Percentiles rank a stretch among this genome's conserved stretches.
Evolutionary conservation across 2,113 vertebrate genomes (phyloP).

Genomic region (Pedionomus torquatus): DNA sequence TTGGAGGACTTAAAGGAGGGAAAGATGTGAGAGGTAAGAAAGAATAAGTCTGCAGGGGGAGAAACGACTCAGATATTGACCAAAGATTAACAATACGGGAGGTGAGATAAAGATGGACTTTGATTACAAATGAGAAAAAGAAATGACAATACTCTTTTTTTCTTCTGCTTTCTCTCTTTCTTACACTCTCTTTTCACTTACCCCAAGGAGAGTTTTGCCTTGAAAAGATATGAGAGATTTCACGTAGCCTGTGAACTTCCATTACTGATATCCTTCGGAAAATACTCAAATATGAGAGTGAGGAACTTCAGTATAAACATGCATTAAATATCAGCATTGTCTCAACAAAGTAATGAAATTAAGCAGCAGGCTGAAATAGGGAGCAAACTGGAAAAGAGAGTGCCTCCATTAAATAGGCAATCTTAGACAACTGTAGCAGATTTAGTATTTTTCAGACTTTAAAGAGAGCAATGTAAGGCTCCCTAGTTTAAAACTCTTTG

Average conservation of each 20-base stretch:
- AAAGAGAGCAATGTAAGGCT: background rate
- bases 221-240: background rate
- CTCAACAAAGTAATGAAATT: background rate
- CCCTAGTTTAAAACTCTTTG: background rate
- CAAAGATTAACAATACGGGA: constrained; percentile 38
- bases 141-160: background rate
- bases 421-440: background rate
- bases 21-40: constrained; percentile 3
- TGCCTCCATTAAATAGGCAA: background rate
- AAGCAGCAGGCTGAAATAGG: background rate
- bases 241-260: background rate
- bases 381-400: background rate
- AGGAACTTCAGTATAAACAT: background rate
- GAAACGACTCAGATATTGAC: background rate
- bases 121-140: background rate
- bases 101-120: background rate
- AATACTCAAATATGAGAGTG: background rate
- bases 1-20: background rate
- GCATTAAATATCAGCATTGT: background rate
- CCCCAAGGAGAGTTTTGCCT: background rate
- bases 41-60: background rate
- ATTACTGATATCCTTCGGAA: background rate
- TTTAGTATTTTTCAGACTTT: background rate
- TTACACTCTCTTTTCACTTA: background rate
- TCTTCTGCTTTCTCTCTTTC: background rate